Percentiles rank a stretch among this genome's conserved stretches.
Conservation (phyloP, 1,140 invertebrate genomes). For the Subanguina moxae region DNA sequence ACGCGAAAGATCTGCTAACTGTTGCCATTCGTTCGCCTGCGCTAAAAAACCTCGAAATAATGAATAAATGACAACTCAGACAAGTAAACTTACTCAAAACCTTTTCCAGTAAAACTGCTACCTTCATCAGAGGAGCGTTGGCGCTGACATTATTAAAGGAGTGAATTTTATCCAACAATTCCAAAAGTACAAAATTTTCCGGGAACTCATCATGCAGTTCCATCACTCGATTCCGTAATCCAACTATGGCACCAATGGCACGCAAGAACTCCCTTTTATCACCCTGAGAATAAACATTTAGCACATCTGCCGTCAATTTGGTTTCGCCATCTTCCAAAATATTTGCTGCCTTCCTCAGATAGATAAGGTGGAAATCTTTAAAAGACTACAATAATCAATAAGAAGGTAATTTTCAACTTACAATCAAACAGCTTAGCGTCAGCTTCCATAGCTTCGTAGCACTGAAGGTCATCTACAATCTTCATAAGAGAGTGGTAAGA, state of each 20-base stretch:
- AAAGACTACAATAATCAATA: conserved; percentile 7
- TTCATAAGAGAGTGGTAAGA: background rate
- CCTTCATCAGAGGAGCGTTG: conserved; percentile 76
- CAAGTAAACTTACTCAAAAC: conserved; percentile 61
- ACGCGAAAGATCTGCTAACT: conserved; percentile 77
- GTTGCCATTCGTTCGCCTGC: conserved; percentile 52
- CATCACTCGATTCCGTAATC: conserved; percentile 67
- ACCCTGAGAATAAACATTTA: conserved; percentile 80
- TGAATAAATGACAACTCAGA: background rate
- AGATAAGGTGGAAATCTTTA: conserved; percentile 21
- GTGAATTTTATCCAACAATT: conserved; percentile 64
- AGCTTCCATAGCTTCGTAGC: conserved; percentile 13
- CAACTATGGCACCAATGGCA: conserved; percentile 69
- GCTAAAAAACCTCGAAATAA: conserved; percentile 34
- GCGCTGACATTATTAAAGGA: conserved; percentile 68
- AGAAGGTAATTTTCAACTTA: conserved; percentile 11
- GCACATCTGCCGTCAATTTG: background rate
- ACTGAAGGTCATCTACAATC: background rate
- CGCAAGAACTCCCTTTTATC: conserved; percentile 74
- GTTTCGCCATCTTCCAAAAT: background rate
- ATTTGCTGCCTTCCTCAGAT: conserved; percentile 6
- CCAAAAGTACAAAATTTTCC: conserved; percentile 78
- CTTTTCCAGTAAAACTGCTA: conserved; percentile 82
- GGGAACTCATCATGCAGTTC: conserved; percentile 78
- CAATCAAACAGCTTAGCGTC: background rate